These are phyloP conservation scores for Synanceia verrucosa DNA, from an alignment of 2,797 vertebrate genomes.

Conservation along the genomic window DNA sequence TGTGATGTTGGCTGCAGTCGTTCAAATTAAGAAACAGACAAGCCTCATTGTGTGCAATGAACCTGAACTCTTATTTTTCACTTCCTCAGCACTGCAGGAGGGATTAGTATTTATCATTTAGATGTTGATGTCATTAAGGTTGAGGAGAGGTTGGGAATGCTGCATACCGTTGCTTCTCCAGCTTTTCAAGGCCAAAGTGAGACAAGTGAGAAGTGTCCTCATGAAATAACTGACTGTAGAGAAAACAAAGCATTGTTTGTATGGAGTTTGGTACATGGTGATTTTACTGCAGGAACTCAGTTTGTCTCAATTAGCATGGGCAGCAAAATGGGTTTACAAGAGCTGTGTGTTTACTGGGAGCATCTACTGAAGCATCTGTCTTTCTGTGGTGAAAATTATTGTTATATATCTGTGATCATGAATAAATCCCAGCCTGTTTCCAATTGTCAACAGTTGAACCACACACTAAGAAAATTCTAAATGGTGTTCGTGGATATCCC, in stretches of 20 bases:
- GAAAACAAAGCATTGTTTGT: constrained; percentile 1
- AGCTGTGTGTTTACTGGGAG: not conserved
- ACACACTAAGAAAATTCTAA: not conserved
- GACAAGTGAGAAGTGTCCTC: not conserved
- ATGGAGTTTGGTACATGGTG: not conserved
- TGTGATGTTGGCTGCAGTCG: not conserved
- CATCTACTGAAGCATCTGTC: not conserved
- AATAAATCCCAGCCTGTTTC: not conserved
- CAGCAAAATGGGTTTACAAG: not conserved
- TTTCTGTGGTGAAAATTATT: not conserved
- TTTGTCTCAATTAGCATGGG: not conserved
- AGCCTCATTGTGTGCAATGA: not conserved
- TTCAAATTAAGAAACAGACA: constrained; percentile 13
- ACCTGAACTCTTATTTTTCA: constrained; percentile 7
- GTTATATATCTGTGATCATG: not conserved
- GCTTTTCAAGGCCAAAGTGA: not conserved
- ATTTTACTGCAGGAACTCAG: not conserved
- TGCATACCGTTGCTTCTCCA: not conserved
- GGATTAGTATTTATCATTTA: not conserved
- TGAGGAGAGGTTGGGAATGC: not conserved
- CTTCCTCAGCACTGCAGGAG: not conserved
- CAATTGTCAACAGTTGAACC: not conserved
- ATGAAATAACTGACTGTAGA: not conserved
- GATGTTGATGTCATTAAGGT: constrained; percentile 1
- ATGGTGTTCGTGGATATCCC: not conserved